Evolutionary conservation across 2,113 vertebrate species (phyloP), one percentile per base, ranked within the genome.

Genomic region (Orthonyx spaldingii): DNA sequence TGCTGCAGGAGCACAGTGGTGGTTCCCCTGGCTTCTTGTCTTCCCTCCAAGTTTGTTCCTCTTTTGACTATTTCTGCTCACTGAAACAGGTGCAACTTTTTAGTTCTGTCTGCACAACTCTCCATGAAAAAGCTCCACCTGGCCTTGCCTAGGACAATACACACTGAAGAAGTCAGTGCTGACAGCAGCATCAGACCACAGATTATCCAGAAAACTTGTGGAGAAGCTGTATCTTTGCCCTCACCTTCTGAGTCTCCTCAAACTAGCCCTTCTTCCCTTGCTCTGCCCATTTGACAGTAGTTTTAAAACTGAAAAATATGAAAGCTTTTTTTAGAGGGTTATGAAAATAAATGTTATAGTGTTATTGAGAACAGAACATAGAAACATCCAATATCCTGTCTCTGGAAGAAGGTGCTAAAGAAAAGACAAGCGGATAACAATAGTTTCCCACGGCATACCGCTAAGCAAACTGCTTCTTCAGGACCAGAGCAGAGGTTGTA

Each of bases 371-470:
- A 89, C 50, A 63, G 52, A 66, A 46, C 3, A 1, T 1, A 59
- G 44, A 76, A 87, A 55, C 41, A 84, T 68, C 55, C 20, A 68
- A 44, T 49, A 88, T 56, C n/a, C 53, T 80, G 57, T 20, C n/a
- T 50, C 55, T 49, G 55, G 22, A 92, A 88, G 13, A 44, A 87
- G 44, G 10, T 6, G 16, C 21, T 0, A 3, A 84, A 84, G 33
- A 55, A 20, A 39, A 87, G n/a, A 52, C 30, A 44, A n/a, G 39
- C 5, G 16, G 57, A 42, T 83, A 82, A 88, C 3, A 9, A 30
- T 1, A 37, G 41, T 10, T 85, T 85, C 53, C 70, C 27, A 37
- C 0, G 1, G 44, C 2, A 4, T 10, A 60, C 5, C 42, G 61
- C 60, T 57, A 74, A 85, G 61, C 10, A 82, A 82, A 41, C 26